Percentiles rank a stretch among this genome's conserved stretches.
Evolutionary conservation across 64 coral and sea anemone species (phyloP).

Genomic region (Porites australiensis): DNA sequence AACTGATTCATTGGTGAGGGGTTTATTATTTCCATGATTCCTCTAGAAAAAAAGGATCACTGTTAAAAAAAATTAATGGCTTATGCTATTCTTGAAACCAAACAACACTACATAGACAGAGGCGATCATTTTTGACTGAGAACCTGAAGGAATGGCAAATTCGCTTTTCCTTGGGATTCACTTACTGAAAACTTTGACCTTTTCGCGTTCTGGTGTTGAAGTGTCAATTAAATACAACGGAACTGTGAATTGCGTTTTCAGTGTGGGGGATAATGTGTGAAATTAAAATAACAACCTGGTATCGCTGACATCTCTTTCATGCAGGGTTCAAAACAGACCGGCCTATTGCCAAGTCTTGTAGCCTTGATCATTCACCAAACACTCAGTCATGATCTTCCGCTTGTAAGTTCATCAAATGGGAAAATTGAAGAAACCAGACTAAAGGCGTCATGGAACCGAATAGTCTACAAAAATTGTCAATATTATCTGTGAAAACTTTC

Average conservation of each 20-base stretch:
- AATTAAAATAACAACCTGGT: not conserved
- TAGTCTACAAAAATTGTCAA: not conserved
- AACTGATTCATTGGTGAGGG: too few relatives aligned
- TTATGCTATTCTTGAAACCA: too few relatives aligned
- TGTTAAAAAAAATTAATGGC: too few relatives aligned
- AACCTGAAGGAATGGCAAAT: not conserved
- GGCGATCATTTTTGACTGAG: not conserved
- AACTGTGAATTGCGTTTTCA: not conserved
- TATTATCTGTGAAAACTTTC: constrained; percentile 42
- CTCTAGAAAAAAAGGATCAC: too few relatives aligned
- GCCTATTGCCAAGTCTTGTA: not conserved
- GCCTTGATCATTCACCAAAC: too few relatives aligned
- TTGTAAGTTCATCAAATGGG: too few relatives aligned
- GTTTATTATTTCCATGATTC: too few relatives aligned
- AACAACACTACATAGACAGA: too few relatives aligned
- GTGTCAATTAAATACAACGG: not conserved
- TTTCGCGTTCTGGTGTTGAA: not conserved
- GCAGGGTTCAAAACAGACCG: not conserved
- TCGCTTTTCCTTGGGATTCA: not conserved
- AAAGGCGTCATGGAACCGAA: too few relatives aligned
- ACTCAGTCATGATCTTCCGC: too few relatives aligned
- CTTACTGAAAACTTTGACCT: not conserved
- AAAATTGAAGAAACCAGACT: too few relatives aligned
- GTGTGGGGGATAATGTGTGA: not conserved
- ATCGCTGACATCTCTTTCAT: not conserved